Evolutionary conservation across 2,797 vertebrate genomes (phyloP), one percentile per base, ranked within the genome.

Genomic region (Percopsis omiscomaycus): DNA sequence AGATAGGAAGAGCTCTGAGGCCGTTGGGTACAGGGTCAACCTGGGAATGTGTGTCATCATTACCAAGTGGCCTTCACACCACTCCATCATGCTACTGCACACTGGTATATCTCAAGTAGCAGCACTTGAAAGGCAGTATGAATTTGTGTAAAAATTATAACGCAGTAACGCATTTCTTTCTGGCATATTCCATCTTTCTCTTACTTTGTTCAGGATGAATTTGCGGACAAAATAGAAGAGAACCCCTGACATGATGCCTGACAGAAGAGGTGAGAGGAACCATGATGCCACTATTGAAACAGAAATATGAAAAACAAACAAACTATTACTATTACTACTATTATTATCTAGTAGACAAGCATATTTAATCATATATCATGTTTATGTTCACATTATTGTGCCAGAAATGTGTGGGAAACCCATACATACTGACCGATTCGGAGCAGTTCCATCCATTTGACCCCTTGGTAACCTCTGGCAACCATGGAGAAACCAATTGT

Each of bases 401-500:
- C 28, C 30, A 5, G 22, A 44, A 58, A 51, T 3, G 1, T 56
- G 0, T 2, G 44, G 2, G 8, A 30, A n/a, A 48, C 47, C 58
- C 16, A 62, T 12, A 2, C 1, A 66, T 64, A 60, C 80, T 90
- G 78, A 98, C 96, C 97, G 1, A 98, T 97, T 71, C 94, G 95
- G 30, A 98, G 90, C 30, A 99, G 89, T 74, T 96, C 95, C 0
- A 94, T 92, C 97, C 97, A 99, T 84, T 86, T 95, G 79, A 99
- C 94, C 32, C 96, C 95, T 37, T 94, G 77, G 56, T 95, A 92
- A 57, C 96, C 96, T 80, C 90, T 80, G 48, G 96, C 96, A 63
- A 99, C 96, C 60, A 98, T 88, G 0, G 96, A 98, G 86, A 94
- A 99, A 9, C 96, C 97, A n/a, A 99, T 97, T 71, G 97, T 99